Percentiles rank a stretch among this genome's conserved stretches.
Conservation (phyloP, 2,888 invertebrate genomes). For the Phragmatobia fuliginosa region DNA sequence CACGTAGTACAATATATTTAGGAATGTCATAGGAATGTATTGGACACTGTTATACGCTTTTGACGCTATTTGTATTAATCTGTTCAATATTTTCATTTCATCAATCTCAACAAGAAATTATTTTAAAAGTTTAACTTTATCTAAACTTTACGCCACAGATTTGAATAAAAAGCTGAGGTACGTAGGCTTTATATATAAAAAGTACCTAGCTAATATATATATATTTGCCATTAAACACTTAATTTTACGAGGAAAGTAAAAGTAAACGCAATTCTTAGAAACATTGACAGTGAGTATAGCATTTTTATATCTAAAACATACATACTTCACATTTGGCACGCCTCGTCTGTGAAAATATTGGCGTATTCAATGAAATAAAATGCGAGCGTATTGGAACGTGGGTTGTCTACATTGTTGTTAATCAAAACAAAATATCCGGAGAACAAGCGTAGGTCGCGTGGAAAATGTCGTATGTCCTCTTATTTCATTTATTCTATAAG, state of each 20-base stretch:
- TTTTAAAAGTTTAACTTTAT: neutral
- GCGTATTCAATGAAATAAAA: constrained; percentile 3
- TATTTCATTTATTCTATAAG: neutral
- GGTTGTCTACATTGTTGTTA: constrained; percentile 1
- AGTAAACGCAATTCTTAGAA: neutral
- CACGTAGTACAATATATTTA: too few species aligned
- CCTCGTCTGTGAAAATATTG: neutral
- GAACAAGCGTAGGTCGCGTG: neutral
- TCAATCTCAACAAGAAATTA: neutral
- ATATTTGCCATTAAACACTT: neutral
- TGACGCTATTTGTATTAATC: neutral
- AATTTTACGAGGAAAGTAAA: neutral
- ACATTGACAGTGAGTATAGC: neutral
- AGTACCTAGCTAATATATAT: too few species aligned
- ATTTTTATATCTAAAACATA: neutral
- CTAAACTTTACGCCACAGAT: too few species aligned
- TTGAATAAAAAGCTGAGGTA: too few species aligned
- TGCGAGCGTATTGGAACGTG: neutral
- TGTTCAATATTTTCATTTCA: neutral
- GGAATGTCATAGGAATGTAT: too few species aligned
- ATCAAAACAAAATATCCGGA: neutral
- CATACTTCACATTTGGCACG: constrained; percentile 1
- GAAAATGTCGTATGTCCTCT: neutral
- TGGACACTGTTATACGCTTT: too few species aligned
- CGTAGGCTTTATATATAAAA: too few species aligned